Percentiles rank a stretch among this genome's conserved stretches.
Evolutionary conservation across 1,140 invertebrate species (phyloP).

Genomic region (Grapholita molesta): DNA sequence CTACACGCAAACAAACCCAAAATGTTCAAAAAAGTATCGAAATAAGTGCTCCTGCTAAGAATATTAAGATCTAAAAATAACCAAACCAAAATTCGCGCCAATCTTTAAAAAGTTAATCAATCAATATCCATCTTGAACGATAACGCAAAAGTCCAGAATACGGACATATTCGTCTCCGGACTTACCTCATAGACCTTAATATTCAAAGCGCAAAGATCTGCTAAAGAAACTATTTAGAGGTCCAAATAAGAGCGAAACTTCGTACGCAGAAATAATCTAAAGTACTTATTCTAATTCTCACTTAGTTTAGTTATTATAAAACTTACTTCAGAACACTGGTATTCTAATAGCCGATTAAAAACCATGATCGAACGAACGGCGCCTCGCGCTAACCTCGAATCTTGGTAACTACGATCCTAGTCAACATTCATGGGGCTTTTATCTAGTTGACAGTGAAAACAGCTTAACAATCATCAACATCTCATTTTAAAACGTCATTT

Average conservation of each 20-base stretch:
- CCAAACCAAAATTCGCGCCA: neutral
- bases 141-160: constrained; percentile 14
- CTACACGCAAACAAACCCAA: constrained; percentile 23
- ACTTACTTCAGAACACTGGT: constrained; percentile 52
- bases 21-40: constrained; percentile 33
- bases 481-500: neutral
- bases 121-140: neutral
- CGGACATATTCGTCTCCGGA: neutral
- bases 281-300: constrained; percentile 46
- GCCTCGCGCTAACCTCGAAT: neutral
- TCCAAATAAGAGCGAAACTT: constrained; percentile 35
- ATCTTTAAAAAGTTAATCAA: neutral
- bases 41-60: constrained; percentile 39
- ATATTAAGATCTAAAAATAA: constrained; percentile 10
- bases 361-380: constrained; percentile 22
- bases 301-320: constrained; percentile 58
- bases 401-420: constrained; percentile 7
- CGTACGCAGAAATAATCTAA: constrained; percentile 36
- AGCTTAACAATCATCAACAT: constrained; percentile 15
- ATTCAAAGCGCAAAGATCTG: neutral
- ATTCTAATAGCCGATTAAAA: constrained; percentile 50
- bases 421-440: constrained; percentile 7
- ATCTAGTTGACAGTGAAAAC: constrained; percentile 12
- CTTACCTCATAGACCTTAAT: neutral
- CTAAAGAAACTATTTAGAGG: constrained; percentile 24